Evolutionary conservation across 2,797 vertebrate species (phyloP).

Genomic region (Rhadinocentrus ornatus): DNA sequence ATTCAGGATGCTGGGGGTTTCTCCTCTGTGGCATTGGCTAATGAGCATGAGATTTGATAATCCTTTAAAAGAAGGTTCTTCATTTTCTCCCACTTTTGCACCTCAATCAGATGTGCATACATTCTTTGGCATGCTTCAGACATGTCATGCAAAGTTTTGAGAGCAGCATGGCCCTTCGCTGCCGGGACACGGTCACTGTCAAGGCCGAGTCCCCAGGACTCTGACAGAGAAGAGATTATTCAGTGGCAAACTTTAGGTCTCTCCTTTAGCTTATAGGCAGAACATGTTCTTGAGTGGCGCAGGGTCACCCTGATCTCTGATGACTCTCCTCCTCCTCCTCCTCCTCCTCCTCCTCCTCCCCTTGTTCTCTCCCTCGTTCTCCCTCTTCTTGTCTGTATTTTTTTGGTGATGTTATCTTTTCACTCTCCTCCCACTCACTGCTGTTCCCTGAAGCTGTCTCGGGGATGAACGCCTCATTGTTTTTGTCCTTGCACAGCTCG

Average conservation of each 20-base stretch:
- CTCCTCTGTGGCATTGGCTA: not conserved
- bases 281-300: conserved; percentile 72
- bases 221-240: conserved; percentile 67
- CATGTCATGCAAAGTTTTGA: conserved; percentile 20
- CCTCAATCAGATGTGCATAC: conserved; percentile 13
- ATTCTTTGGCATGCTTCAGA: conserved; percentile 16
- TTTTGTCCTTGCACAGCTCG: conserved; percentile 79
- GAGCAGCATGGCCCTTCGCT: conserved; percentile 21
- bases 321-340: conserved; percentile 72
- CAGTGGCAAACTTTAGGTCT: conserved; percentile 65
- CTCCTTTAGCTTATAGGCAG: conserved; percentile 73
- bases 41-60: not conserved
- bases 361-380: conserved; percentile 52
- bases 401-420: conserved; percentile 82
- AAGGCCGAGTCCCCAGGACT: conserved; percentile 58
- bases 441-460: conserved; percentile 81
- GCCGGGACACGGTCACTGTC: conserved; percentile 52
- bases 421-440: conserved; percentile 80
- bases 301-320: conserved; percentile 83
- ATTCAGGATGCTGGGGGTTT: not conserved
- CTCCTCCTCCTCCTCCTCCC: conserved; percentile 61
- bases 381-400: conserved; percentile 67
- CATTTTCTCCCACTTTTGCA: no score
- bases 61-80: not conserved
- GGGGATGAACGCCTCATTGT: conserved; percentile 80